Conservation (phyloP, 2,113 vertebrate genomes). For the Pachypanchax playfairii region DNA sequence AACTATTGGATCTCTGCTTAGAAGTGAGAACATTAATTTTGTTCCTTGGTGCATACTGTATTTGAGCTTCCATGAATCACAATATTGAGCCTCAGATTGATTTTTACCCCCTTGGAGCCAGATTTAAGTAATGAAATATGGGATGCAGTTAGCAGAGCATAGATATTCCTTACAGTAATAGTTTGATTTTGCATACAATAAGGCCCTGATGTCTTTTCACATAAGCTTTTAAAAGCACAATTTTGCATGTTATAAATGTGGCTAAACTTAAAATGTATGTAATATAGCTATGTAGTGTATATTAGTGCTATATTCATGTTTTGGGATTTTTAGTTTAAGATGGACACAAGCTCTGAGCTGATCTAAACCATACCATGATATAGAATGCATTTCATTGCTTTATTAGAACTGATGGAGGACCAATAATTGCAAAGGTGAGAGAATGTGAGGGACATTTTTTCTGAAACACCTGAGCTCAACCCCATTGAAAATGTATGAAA, state of each 20-base stretch:
- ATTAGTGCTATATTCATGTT: too few relatives aligned
- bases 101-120: constrained; percentile 1
- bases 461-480: neutral
- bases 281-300: too few relatives aligned
- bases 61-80: constrained; percentile 11
- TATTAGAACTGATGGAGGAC: neutral
- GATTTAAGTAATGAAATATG: constrained; percentile 18
- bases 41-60: neutral
- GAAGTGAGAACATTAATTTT: constrained; percentile 8
- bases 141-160: neutral
- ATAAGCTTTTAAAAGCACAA: neutral
- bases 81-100: constrained; percentile 9
- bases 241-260: neutral
- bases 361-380: neutral
- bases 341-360: neutral
- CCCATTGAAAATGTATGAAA: constrained; percentile 1
- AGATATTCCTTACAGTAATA: neutral
- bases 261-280: neutral
- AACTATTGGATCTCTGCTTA: constrained; percentile 10
- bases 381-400: neutral
- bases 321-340: neutral
- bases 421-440: neutral
- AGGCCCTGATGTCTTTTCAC: neutral
- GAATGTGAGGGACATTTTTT: neutral
- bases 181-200: neutral